Percentiles rank a stretch among this genome's conserved stretches.
These are phyloP conservation scores for Agelastica alni DNA, from an alignment of 2,888 invertebrate genomes.

Conservation along the genomic window DNA sequence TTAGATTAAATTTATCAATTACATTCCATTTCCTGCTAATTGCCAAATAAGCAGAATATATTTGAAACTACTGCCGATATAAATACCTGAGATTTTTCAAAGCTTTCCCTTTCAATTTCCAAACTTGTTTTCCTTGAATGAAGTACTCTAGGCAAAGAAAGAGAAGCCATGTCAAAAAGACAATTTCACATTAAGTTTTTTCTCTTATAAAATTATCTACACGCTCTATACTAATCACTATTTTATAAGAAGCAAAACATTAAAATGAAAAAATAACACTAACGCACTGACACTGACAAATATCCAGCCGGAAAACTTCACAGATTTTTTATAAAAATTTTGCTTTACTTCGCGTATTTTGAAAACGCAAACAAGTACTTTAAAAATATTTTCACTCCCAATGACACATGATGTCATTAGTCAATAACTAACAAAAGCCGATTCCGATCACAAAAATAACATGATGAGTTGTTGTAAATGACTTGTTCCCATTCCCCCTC, in stretches of 20 bases:
- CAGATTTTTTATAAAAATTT: neutral
- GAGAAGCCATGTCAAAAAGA: conserved; percentile 65
- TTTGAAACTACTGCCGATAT: neutral
- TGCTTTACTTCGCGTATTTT: neutral
- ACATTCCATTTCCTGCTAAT: conserved; percentile 6
- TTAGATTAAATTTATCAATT: conserved; percentile 14
- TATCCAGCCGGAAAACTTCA: neutral
- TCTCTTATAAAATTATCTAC: neutral
- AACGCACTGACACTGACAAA: conserved; percentile 2
- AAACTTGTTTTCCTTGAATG: conserved; percentile 76
- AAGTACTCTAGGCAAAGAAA: conserved; percentile 72
- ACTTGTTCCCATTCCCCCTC: too few species aligned
- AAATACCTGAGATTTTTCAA: conserved; percentile 80
- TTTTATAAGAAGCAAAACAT: too few species aligned
- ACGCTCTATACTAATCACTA: neutral
- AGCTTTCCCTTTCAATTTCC: conserved; percentile 79
- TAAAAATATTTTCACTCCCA: too few species aligned
- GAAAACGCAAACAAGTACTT: neutral
- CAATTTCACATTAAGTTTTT: neutral
- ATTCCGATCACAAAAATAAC: too few species aligned
- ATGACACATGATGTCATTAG: too few species aligned
- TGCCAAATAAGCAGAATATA: neutral
- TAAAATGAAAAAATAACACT: too few species aligned
- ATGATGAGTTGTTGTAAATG: too few species aligned
- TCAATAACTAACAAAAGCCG: too few species aligned